Evolutionary conservation across 2,888 invertebrate genomes (phyloP).

Genomic region (Nipponacmea schrenckii): DNA sequence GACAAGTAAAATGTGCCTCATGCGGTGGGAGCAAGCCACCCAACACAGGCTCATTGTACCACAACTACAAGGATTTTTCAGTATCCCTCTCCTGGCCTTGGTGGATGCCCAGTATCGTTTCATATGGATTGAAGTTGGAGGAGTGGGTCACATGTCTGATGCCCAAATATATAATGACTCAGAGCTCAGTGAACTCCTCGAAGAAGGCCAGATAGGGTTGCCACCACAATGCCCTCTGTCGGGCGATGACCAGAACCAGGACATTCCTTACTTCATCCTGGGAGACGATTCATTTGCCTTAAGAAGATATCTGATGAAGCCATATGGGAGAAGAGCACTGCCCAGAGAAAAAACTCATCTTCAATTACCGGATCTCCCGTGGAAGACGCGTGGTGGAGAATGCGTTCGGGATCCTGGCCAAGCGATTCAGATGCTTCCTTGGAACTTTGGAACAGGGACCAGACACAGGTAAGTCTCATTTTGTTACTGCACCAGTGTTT

Average conservation of each 20-base stretch:
- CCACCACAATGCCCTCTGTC: constrained; percentile 35
- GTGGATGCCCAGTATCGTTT: constrained; percentile 38
- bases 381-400: constrained; percentile 35
- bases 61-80: constrained; percentile 31
- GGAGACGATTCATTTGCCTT: constrained; percentile 33
- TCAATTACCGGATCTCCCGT: background rate
- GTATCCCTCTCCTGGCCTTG: constrained; percentile 14
- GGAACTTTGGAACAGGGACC: constrained; percentile 31
- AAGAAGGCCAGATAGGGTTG: constrained; percentile 27
- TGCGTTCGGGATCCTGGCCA: constrained; percentile 42
- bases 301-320: constrained; percentile 32
- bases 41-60: constrained; percentile 22
- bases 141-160: constrained; percentile 23
- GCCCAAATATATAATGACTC: constrained; percentile 30
- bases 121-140: constrained; percentile 34
- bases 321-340: constrained; percentile 11
- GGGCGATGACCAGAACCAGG: constrained; percentile 22
- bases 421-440: constrained; percentile 33
- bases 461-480: constrained; percentile 12
- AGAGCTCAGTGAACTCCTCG: constrained; percentile 24
- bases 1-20: background rate
- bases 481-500: no score
- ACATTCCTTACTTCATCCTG: constrained; percentile 34
- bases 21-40: constrained; percentile 18
- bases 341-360: no score